Conservation (phyloP, 2,888 invertebrate species). For the Xestia xanthographa region DNA sequence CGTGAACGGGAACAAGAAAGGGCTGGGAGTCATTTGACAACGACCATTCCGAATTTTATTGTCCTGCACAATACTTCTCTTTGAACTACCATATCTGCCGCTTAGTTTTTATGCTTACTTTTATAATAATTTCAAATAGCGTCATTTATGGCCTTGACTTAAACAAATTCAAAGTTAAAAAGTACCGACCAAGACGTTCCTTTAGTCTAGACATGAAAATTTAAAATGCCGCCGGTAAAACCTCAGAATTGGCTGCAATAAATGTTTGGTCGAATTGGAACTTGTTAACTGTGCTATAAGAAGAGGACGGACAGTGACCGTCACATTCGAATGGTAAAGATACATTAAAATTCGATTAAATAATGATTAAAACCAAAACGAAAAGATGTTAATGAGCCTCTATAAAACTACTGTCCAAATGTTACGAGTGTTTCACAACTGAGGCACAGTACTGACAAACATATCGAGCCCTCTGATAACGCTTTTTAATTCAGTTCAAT, state of each 20-base stretch:
- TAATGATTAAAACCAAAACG: slow-evolving; percentile 79
- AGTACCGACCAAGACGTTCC: slow-evolving; percentile 56
- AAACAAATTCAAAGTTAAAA: slow-evolving; percentile 68
- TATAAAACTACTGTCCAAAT: slow-evolving; percentile 74
- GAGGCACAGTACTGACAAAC: slow-evolving; percentile 74
- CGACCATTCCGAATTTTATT: slow-evolving; percentile 81
- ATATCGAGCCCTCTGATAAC: slow-evolving; percentile 85
- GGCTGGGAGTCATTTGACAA: slow-evolving; percentile 86
- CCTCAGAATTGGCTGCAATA: slow-evolving; percentile 60
- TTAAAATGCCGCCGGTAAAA: slow-evolving; percentile 69
- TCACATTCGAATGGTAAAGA: slow-evolving; percentile 74
- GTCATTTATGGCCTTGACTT: slow-evolving; percentile 76
- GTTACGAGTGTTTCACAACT: slow-evolving; percentile 80
- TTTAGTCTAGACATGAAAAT: slow-evolving; percentile 64
- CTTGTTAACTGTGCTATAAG: slow-evolving; percentile 82
- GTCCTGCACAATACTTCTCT: slow-evolving; percentile 76
- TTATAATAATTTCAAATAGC: slow-evolving; percentile 70
- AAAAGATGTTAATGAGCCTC: slow-evolving; percentile 80
- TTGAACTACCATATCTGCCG: slow-evolving; percentile 77
- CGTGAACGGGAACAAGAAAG: slow-evolving; percentile 90
- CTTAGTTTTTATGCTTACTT: slow-evolving; percentile 71
- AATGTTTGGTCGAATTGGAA: slow-evolving; percentile 75
- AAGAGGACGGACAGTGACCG: slow-evolving; percentile 71
- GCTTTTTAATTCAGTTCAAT: slow-evolving; percentile 87
- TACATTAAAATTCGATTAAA: slow-evolving; percentile 86